Base-by-base conservation (phyloP, 2,888 invertebrate genomes). In the Cerceris rybyensis region DNA sequence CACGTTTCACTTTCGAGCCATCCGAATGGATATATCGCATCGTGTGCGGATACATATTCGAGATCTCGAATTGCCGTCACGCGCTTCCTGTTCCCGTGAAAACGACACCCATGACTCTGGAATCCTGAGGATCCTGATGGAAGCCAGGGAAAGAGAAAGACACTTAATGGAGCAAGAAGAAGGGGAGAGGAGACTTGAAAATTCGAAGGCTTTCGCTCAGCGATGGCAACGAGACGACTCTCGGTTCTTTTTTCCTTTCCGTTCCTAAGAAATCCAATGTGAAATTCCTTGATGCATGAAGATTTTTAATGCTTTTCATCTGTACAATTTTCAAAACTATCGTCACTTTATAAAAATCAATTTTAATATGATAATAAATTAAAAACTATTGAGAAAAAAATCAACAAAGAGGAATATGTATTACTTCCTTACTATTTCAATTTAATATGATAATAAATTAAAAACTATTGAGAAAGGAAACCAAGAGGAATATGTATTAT, bases 131-230 rank as follows among this genome's bases (percentile, higher is more conserved):
- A 65, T 50, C 54, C 50, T 70, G 69, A 79, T 70, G 67, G 63
- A 39, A 54, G 57, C 42, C 57, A 11, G 70, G 59, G 41, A 66
- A 63, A 66, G 58, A 13, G 60, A 61, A 46, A 57, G 65, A 79
- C 69, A 73, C 78, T 72, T 77, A 77, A 73, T 77, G 77, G 66
- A 52, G 41, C 54, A 39, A 68, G 65, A 17, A 55, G 49, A 43
- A 57, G 28, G 50, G 49, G 43, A 57, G 16, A 41, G 42, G 59
- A n/a, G 58, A 41, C 43, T 70, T n/a, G 55, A 68, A 69, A 72
- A 64, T 13, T 50, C 9, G 43, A 43, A n/a, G 14, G 13, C 28
- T 55, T 71, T 59, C 0, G 9, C 9, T n/a, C 49, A 50, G 61
- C 50, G 68, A 68, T 68, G 54, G 66, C 28, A 39, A 65, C 55